Conservation (phyloP, 2,113 vertebrate genomes). For the Sialia sialis region DNA sequence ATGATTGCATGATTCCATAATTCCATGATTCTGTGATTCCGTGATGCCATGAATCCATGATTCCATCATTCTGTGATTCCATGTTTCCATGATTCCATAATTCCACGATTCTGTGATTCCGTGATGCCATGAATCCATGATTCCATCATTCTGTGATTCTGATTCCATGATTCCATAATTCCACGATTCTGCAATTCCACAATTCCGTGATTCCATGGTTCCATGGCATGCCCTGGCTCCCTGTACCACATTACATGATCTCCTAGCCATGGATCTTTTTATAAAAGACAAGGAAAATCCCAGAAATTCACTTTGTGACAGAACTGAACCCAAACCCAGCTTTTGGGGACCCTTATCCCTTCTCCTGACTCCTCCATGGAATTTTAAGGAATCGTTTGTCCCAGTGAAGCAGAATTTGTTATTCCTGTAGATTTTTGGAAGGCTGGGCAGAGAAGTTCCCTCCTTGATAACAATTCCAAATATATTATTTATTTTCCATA, state of each 20-base stretch:
- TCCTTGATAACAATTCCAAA: not conserved
- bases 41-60: too few relatives aligned
- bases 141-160: not conserved
- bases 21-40: too few relatives aligned
- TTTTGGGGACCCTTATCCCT: not conserved
- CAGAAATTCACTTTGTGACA: not conserved
- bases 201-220: not conserved
- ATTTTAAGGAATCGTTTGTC: not conserved
- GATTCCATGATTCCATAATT: not conserved
- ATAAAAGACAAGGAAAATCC: not conserved
- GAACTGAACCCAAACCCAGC: not conserved
- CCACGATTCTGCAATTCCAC: not conserved
- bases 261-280: not conserved
- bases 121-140: too few relatives aligned
- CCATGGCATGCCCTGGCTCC: not conserved
- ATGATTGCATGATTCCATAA: too few relatives aligned
- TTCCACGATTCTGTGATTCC: too few relatives aligned
- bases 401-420: not conserved
- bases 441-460: not conserved
- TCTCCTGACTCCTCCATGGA: not conserved
- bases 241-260: rapidly evolving
- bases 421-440: not conserved
- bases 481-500: not conserved
- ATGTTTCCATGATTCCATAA: too few relatives aligned
- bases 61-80: too few relatives aligned